phyloP scores from a whole-genome alignment of 1,140 invertebrate genomes.

The Drosophila santomea region DNA sequence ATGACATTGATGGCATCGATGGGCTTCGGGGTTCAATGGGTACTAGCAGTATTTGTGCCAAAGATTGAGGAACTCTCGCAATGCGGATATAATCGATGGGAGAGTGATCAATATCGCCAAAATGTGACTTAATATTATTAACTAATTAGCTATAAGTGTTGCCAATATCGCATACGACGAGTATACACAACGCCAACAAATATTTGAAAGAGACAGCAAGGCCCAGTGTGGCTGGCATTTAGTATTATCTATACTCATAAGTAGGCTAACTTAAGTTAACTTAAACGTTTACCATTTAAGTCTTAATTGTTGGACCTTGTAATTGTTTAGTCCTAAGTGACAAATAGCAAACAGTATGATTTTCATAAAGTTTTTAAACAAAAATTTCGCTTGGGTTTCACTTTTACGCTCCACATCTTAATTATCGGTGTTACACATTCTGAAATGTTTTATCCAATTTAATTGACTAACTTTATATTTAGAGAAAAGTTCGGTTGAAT shows the following conservation, averaged over 20 bases:
- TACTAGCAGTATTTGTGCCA: constrained; percentile 76
- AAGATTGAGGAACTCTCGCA: constrained; percentile 57
- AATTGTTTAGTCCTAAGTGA: constrained; percentile 51
- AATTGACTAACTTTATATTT: background rate
- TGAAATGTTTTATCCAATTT: background rate
- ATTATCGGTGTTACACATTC: background rate
- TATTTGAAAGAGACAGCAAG: constrained; percentile 29
- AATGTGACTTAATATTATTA: constrained; percentile 75
- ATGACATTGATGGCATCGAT: background rate
- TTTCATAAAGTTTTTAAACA: constrained; percentile 33
- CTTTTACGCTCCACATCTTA: background rate
- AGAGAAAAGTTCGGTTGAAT: background rate
- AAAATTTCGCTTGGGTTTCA: constrained; percentile 17
- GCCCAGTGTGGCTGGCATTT: constrained; percentile 39
- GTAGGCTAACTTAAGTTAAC: constrained; percentile 38
- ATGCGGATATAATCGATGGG: constrained; percentile 9
- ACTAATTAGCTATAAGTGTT: constrained; percentile 59
- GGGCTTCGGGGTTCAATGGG: constrained; percentile 5
- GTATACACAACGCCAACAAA: constrained; percentile 31
- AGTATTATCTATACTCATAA: constrained; percentile 51
- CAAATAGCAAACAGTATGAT: constrained; percentile 11
- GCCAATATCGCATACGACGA: constrained; percentile 1
- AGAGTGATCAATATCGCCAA: constrained; percentile 43
- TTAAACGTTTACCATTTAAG: constrained; percentile 48
- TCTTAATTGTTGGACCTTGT: constrained; percentile 61